A percentile compares a stretch with the other conserved stretches of the same genome.
phyloP scores from a whole-genome alignment of 2,797 vertebrate species.

The Enteromius fasciolatus region DNA sequence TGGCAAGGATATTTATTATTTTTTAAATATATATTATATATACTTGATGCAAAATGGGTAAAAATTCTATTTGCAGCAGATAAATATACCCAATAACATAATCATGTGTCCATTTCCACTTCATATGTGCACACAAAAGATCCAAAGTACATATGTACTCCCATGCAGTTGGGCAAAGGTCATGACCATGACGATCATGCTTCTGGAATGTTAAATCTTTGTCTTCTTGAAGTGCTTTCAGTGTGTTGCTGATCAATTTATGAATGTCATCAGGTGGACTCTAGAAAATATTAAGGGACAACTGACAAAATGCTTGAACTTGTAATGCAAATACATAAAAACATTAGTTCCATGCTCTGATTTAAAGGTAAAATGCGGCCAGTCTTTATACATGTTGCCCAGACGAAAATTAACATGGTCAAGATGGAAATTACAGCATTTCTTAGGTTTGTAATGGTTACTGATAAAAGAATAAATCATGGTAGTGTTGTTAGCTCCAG shows the following conservation, averaged over 20 bases:
- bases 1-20: neutral
- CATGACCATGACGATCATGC: conserved; percentile 82
- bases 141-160: conserved; percentile 86
- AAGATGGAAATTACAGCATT: neutral
- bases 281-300: conserved; percentile 67
- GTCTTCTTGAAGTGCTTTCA: conserved; percentile 82
- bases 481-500: neutral
- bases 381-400: neutral
- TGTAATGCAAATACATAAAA: neutral
- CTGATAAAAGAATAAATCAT: neutral
- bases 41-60: neutral
- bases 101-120: conserved; percentile 92
- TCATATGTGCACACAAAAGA: conserved; percentile 86
- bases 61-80: neutral
- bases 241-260: conserved; percentile 80
- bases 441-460: neutral
- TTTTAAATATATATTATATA: conserved; percentile 13
- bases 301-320: neutral
- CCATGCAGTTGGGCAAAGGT: conserved; percentile 85
- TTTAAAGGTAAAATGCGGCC: neutral
- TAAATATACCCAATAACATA: conserved; percentile 83
- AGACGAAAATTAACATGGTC: neutral
- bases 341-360: neutral
- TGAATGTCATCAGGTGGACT: conserved; percentile 81
- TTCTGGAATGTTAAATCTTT: conserved; percentile 78